Base-by-base conservation (phyloP, 2,113 vertebrate species). In the Eulemur macaco region DNA sequence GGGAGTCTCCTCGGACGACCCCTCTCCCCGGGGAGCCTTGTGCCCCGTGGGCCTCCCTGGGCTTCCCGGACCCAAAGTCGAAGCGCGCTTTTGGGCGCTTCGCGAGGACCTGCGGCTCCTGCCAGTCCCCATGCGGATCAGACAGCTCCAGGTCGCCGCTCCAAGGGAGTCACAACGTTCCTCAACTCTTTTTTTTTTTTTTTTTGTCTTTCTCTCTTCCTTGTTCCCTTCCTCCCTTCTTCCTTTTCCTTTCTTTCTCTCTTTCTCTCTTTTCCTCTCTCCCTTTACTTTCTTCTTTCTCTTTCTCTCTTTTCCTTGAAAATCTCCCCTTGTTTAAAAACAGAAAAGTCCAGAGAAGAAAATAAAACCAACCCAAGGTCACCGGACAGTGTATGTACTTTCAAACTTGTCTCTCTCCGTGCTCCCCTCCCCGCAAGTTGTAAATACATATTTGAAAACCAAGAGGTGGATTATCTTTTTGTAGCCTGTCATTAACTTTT, bases 381-480 rank as follows among this genome's bases (percentile, higher is more conserved):
- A 21, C 50, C 77, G 25, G 58, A 3, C 4, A 4, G 14, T 4
- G 15, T 3, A 25, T 29, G 80, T 54, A 6, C 85, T 37, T 60
- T 34, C 31, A 23, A 21, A 56, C 63, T 2, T 2, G 31, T 29
- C 25, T 12, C 25, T 39, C 54, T 23, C 42, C 6, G 3, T 3
- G 31, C 47, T 39, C 15, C 14, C 14, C 52, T 21, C 27, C 13
- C 17, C 50, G 47, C 29, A 56, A 8, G 52, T 25, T 20, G 60
- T 10, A 60, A 73, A 73, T 71, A n/a, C 6, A 2, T 2, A 5
- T n/a, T 50, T 94, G 68, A n/a, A 50, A n/a, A 56, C 54, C 60
- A 20, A 76, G 23, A 21, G 17, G 8, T 0, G 29, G 31, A 6
- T 45, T 5, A 11, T 0, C 1, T 20, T 34, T 25, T 56, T 8